phyloP scores from a whole-genome alignment of 2,797 vertebrate species.

The Erethizon dorsatum region DNA sequence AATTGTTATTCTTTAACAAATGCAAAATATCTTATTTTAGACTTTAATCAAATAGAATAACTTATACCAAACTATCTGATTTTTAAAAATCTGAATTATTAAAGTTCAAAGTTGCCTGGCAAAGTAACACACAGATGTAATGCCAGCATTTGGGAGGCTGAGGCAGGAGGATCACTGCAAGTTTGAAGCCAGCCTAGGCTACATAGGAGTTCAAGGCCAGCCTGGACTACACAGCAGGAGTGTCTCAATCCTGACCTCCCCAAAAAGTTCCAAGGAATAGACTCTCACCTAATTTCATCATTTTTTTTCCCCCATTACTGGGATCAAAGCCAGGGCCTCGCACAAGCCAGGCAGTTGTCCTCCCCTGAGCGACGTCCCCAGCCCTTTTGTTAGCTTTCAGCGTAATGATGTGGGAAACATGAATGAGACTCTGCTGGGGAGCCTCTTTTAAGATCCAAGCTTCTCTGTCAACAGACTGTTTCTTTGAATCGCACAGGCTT shows the following conservation, averaged over 20 bases:
- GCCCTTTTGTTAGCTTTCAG: not conserved
- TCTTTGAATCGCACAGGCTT: not conserved
- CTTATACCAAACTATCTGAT: not conserved
- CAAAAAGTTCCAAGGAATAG: not conserved
- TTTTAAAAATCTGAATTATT: slow-evolving; percentile 54
- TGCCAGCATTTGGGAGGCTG: not conserved
- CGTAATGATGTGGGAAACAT: slow-evolving; percentile 7
- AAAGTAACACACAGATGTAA: not conserved
- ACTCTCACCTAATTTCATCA: not conserved
- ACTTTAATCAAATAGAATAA: slow-evolving; percentile 11
- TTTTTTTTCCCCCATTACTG: not conserved
- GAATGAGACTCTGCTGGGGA: not conserved
- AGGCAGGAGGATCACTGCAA: not conserved
- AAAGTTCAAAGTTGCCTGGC: not conserved
- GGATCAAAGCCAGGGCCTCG: not conserved
- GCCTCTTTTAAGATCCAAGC: not conserved
- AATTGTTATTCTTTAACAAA: not conserved
- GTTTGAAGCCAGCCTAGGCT: not conserved
- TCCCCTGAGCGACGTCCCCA: not conserved
- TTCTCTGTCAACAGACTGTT: not conserved
- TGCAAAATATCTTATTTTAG: slow-evolving; percentile 3
- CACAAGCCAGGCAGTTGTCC: not conserved
- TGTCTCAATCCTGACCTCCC: not conserved
- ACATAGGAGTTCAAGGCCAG: not conserved
- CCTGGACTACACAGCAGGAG: not conserved